Evolutionary conservation across 2,888 invertebrate genomes (phyloP), one percentile per base, ranked within the genome.

Genomic region (Caenorhabditis japonica): DNA sequence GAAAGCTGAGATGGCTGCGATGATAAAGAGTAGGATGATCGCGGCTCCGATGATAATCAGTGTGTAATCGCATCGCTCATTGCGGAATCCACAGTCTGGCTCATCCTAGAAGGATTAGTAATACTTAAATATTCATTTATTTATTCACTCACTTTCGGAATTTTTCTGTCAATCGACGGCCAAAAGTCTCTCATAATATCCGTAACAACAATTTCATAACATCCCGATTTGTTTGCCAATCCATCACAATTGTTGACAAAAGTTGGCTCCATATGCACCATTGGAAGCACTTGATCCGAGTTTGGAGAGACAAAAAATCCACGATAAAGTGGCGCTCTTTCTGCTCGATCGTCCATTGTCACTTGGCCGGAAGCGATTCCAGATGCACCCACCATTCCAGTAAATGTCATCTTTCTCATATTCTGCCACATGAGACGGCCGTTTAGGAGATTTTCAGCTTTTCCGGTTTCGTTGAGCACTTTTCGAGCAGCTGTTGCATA

Each of bases 31-130:
- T 15, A 83, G 46, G 30, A 83, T 58, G 33, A 85, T 51, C 13
- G 70, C 75, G 4, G 56, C 77, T 43, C 79, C 79, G 23, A 81
- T 72, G 33, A 82, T 81, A 44, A 82, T 64, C 47, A 82, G 68
- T 15, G 82, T 82, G 56, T 81, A 82, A 52, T 82, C 82, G 55
- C 82, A 82, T 53, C 56, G 61, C 41, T 81, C 79, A 53, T 76
- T 77, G 15, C 77, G 76, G 52, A 64, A 86, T 25, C 86, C 86
- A 41, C 86, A 86, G 44, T 73, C 64, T n/a, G 85, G 85, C 70
- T 85, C 85, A 59, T 85, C 85, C 64, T 60, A 36, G 39, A 62
- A 38, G n/a, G 13, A 46, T 2, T n/a, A 15, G 4, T 25, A 19
- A 13, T 13, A 49, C 44, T 68, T 47, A 15, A 3, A n/a, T 4